A percentile compares a stretch with the other conserved stretches of the same genome.
phyloP scores from a whole-genome alignment of 92 coral and sea anemone species.

The Pocillopora meandrina region DNA sequence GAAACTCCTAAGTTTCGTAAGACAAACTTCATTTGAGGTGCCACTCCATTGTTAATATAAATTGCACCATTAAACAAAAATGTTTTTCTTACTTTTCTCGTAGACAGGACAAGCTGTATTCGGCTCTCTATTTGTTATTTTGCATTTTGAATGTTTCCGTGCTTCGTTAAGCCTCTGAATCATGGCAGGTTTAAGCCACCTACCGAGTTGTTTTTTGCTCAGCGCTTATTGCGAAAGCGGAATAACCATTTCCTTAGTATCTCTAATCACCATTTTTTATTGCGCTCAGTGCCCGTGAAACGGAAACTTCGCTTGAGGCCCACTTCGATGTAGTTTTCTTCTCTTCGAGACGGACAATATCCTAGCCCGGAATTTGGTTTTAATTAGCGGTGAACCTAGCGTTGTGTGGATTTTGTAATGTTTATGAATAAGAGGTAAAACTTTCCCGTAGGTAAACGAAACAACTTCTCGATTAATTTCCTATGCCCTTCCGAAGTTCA shows the following conservation, averaged over 20 bases:
- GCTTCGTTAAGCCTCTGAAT: not conserved
- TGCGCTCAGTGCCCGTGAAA: not conserved
- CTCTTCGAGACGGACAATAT: not conserved
- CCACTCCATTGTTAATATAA: not conserved
- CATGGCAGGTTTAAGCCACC: not conserved
- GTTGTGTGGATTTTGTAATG: not conserved
- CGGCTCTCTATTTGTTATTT: not conserved
- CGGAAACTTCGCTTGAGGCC: constrained; percentile 20
- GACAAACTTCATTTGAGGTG: not conserved
- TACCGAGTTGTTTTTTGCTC: constrained; percentile 12
- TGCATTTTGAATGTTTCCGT: not conserved
- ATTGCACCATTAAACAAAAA: not conserved
- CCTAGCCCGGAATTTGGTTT: not conserved
- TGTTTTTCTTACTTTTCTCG: constrained; percentile 16
- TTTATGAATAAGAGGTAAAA: not conserved
- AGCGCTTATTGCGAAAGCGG: constrained; percentile 12
- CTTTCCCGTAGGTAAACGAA: not conserved
- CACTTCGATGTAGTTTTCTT: not conserved
- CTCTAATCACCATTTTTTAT: not conserved
- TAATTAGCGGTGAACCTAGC: not conserved
- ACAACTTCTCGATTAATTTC: too few species aligned
- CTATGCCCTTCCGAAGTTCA: too few species aligned
- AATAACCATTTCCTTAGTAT: not conserved
- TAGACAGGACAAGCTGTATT: constrained; percentile 1
- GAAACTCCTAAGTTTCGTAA: constrained; percentile 12